Base-by-base conservation (phyloP, 2,888 invertebrate species). In the Lepidocyrtoides sp. region DNA sequence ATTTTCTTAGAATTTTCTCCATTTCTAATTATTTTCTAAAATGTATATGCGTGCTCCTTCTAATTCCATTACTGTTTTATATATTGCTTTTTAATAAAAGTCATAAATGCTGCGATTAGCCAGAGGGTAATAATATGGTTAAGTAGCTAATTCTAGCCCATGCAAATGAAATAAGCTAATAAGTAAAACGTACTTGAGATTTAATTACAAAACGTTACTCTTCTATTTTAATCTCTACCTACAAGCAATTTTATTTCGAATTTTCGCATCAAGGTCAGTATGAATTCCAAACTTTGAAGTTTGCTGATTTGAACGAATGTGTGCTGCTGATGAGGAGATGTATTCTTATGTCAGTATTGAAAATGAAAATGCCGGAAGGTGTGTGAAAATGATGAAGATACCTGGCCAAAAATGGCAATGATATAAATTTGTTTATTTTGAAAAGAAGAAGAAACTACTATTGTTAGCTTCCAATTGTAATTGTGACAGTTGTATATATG, bases 401-500 rank as follows among this genome's bases (percentile, higher is more conserved):
- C 10, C 20, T 77, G 17, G n/a, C 89, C 89, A 89, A 89, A 89
- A 57, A 82, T 60, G 89, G 89, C 4, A 82, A 89, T 81, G 82
- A 88, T 66, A 57, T 26, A 36, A 86, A 63, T 63, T 69, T 81
- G 51, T 54, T 32, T 66, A 10, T 32, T 81, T 88, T 63, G 17
- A 26, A 54, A 32, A 77, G 81, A 60, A 77, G 48, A 87, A 41
- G 60, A 41, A 60, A n/a, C n/a, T n/a, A 41, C 82, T 66, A 48
- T 57, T 85, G 20, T 84, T 29, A 17, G 66, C 75, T 41, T 72
- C 54, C 20, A 36, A 32, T 51, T 63, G 63, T 82, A 54, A 82
- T 60, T 63, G 41, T 63, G 82, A 82, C 82, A 82, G 20, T 82
- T 51, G 54, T 23, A 77, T 29, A n/a, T 57, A n/a, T 75, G 3